Percentiles rank a stretch among this genome's conserved stretches.
These are phyloP conservation scores for Gouania willdenowi DNA, from an alignment of 2,797 vertebrate species.

Conservation along the genomic window DNA sequence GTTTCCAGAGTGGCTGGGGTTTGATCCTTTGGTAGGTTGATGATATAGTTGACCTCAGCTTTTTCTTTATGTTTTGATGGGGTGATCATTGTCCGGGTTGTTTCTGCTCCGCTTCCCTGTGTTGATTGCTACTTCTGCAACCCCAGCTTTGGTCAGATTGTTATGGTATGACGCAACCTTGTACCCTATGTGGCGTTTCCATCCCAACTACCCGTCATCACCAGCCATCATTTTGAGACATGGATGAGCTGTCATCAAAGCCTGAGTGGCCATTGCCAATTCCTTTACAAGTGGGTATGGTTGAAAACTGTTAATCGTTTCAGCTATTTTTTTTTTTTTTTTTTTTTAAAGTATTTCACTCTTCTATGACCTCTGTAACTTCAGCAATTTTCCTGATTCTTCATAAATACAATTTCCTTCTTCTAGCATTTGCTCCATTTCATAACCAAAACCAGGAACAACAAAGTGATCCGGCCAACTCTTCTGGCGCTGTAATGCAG, in stretches of 20 bases:
- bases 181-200: not conserved
- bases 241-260: not conserved
- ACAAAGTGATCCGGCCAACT: not conserved
- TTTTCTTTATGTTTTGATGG: too few species aligned
- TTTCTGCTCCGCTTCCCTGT: too few species aligned
- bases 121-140: too few species aligned
- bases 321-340: not conserved
- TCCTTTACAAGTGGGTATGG: too few species aligned
- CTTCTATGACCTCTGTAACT: not conserved
- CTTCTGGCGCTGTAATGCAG: not conserved
- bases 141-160: not conserved
- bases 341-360: not conserved
- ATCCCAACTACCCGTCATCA: not conserved
- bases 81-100: too few species aligned
- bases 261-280: too few species aligned
- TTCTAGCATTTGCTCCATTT: not conserved
- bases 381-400: not conserved
- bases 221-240: not conserved
- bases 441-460: not conserved
- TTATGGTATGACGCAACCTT: not conserved
- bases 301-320: not conserved
- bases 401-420: not conserved
- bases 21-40: too few species aligned
- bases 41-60: too few species aligned
- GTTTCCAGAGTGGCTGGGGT: too few species aligned